Percentiles rank a stretch among this genome's conserved stretches.
phyloP scores from a whole-genome alignment of 1,140 invertebrate genomes.

The Chrysoperla carnea region DNA sequence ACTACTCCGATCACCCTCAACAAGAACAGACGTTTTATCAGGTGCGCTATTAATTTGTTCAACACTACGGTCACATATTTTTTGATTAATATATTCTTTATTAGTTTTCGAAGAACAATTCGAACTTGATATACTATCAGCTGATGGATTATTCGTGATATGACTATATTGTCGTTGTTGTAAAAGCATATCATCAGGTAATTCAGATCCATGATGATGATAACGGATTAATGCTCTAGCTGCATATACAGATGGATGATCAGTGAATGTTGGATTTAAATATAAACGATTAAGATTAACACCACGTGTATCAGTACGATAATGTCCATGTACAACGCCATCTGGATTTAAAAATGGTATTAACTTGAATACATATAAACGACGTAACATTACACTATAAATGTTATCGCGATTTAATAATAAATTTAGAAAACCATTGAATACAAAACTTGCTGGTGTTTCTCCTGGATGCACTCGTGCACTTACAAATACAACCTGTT shows the following conservation, averaged over 20 bases:
- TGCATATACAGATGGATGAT: slow-evolving; percentile 72
- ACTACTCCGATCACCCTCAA: background rate
- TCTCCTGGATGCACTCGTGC: slow-evolving; percentile 87
- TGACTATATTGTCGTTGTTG: background rate
- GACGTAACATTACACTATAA: slow-evolving; percentile 50
- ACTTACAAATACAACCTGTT: slow-evolving; percentile 65
- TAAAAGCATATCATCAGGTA: slow-evolving; percentile 19
- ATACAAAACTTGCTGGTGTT: slow-evolving; percentile 84
- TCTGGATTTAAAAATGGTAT: slow-evolving; percentile 89
- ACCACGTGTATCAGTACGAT: slow-evolving; percentile 74
- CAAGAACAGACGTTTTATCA: background rate
- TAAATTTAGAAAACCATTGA: slow-evolving; percentile 79
- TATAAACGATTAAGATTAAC: slow-evolving; percentile 83
- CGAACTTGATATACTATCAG: background rate
- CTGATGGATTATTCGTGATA: background rate
- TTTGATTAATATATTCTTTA: background rate
- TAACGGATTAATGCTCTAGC: slow-evolving; percentile 57
- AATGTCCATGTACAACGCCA: slow-evolving; percentile 76
- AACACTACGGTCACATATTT: background rate
- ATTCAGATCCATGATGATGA: slow-evolving; percentile 31
- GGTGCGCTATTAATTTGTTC: background rate
- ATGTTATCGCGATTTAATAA: slow-evolving; percentile 54
- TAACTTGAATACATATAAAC: slow-evolving; percentile 77
- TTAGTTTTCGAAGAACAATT: background rate
- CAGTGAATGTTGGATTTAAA: slow-evolving; percentile 47